Conservation (phyloP, 2,797 vertebrate genomes). For the Nyctibius grandis region DNA sequence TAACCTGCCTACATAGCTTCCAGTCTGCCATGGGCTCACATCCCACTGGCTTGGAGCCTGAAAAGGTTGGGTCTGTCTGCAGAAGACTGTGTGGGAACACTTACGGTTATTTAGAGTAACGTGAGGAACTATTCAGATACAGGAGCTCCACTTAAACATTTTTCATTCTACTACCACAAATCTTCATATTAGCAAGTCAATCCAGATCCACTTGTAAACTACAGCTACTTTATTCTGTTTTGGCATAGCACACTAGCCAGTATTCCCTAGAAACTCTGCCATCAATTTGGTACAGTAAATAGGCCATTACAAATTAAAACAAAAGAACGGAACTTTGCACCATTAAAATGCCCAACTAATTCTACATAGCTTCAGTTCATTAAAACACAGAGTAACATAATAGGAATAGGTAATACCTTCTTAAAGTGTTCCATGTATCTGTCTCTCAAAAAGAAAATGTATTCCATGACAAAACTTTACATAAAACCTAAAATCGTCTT, state of each 20-base stretch:
- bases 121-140: neutral
- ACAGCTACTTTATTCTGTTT: neutral
- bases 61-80: neutral
- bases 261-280: neutral
- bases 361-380: neutral
- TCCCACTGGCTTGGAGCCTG: neutral
- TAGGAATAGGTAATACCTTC: neutral
- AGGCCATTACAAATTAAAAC: neutral
- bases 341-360: neutral
- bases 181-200: neutral
- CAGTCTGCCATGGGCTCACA: neutral
- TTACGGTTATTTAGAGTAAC: neutral
- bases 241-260: neutral
- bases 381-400: neutral
- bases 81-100: neutral
- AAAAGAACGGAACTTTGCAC: neutral
- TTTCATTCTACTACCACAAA: neutral
- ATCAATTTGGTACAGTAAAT: neutral
- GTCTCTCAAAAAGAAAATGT: neutral
- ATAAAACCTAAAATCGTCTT: neutral
- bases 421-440: neutral
- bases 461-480: neutral
- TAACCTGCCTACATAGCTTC: neutral
- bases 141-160: neutral
- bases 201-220: neutral